Evolutionary conservation across 2,113 vertebrate species (phyloP).

Genomic region (Lethenteron camtschaticum): DNA sequence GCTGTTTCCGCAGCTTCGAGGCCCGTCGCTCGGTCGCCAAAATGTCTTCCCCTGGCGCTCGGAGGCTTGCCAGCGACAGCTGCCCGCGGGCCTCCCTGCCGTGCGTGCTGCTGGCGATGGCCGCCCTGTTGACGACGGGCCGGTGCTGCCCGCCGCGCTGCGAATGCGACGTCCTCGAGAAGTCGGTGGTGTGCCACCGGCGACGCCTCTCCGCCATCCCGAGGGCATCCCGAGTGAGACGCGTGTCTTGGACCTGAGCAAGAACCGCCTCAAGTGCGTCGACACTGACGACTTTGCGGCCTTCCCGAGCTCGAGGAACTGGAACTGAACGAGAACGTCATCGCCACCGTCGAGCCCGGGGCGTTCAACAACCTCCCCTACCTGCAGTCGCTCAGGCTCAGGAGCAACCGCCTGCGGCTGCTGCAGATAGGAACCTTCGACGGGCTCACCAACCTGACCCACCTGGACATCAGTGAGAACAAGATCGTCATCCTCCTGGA

Average conservation of each 20-base stretch:
- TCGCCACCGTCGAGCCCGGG: constrained; percentile 79
- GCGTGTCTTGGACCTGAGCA: constrained; percentile 67
- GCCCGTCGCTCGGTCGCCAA: too few species aligned
- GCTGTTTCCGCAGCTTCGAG: too few species aligned
- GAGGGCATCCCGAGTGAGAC: constrained; percentile 86
- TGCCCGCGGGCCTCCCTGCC: constrained; percentile 68
- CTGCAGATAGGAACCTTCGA: constrained; percentile 89
- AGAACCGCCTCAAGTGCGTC: constrained; percentile 90
- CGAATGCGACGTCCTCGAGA: constrained; percentile 81
- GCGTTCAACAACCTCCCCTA: constrained; percentile 91
- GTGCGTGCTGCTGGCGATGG: constrained; percentile 83
- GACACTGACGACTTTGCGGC: constrained; percentile 78
- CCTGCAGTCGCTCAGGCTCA: constrained; percentile 72
- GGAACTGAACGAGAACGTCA: constrained; percentile 84
- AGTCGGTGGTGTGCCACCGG: constrained; percentile 73
- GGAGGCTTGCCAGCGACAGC: too few species aligned
- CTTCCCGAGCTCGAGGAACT: constrained; percentile 71
- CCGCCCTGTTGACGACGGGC: constrained; percentile 65
- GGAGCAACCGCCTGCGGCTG: constrained; percentile 91
- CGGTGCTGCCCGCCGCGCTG: constrained; percentile 86
- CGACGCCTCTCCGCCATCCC: constrained; percentile 60
- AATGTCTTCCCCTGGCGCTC: too few species aligned
- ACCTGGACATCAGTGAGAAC: constrained; percentile 96
- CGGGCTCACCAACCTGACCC: constrained; percentile 86
- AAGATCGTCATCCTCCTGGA: constrained; percentile 97